These are phyloP conservation scores for Amblyopsis rosae DNA, from an alignment of 2,113 vertebrate genomes.

Conservation along the genomic window DNA sequence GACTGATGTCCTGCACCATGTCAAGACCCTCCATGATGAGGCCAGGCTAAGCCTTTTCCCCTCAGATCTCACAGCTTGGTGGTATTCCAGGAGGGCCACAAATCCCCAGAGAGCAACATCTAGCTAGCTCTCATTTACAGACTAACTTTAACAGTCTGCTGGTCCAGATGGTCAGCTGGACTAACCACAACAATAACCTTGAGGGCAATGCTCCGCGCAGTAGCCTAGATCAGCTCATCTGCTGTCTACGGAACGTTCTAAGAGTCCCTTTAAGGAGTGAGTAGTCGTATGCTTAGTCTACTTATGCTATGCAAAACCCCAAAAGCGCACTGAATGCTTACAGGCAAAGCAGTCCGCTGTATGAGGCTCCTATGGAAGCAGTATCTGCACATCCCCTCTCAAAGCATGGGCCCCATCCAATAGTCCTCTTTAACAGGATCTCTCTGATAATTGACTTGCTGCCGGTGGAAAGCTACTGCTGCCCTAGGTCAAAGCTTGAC, in stretches of 20 bases:
- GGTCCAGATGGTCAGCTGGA: constrained; percentile 27
- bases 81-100: constrained; percentile 24
- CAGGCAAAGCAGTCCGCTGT: constrained; percentile 36
- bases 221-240: too few relatives aligned
- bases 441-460: constrained; percentile 25
- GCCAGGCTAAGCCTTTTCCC: not conserved
- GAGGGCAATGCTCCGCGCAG: too few relatives aligned
- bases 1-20: constrained; percentile 90
- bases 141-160: too few relatives aligned
- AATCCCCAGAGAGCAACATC: constrained; percentile 18
- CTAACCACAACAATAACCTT: too few relatives aligned
- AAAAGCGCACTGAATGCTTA: constrained; percentile 20
- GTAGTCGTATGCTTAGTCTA: not conserved
- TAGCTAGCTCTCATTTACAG: too few relatives aligned
- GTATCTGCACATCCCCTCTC: constrained; percentile 19
- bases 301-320: not conserved
- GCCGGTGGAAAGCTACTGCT: constrained; percentile 10
- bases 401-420: constrained; percentile 35
- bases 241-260: not conserved
- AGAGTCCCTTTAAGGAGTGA: not conserved
- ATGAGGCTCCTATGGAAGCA: constrained; percentile 12
- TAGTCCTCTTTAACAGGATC: constrained; percentile 20
- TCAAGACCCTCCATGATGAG: constrained; percentile 77
- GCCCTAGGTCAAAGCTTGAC: constrained; percentile 30
- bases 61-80: constrained; percentile 19